These are phyloP conservation scores for Theristus sp. DNA, from an alignment of 2,888 invertebrate species.

Conservation along the genomic window DNA sequence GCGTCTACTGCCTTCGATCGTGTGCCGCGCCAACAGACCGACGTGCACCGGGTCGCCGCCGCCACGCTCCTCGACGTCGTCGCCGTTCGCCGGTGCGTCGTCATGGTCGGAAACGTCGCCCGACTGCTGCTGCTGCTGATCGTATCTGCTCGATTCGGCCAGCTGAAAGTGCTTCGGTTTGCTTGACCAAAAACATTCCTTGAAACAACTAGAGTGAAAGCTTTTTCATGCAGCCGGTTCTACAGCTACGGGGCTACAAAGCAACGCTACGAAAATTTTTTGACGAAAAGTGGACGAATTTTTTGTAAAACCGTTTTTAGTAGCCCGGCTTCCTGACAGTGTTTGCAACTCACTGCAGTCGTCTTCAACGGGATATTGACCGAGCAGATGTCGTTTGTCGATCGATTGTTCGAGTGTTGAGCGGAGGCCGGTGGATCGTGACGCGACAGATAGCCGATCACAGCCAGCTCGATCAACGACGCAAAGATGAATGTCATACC, in stretches of 20 bases:
- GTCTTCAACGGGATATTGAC: neutral
- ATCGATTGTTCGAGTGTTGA: neutral
- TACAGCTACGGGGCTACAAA: neutral
- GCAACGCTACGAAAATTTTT: neutral
- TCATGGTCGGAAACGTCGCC: no score
- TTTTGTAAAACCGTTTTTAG: neutral
- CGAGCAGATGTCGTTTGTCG: neutral
- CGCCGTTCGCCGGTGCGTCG: neutral
- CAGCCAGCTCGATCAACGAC: slow-evolving; percentile 24
- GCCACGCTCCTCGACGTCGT: neutral
- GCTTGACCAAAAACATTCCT: no score
- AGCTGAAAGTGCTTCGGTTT: no score
- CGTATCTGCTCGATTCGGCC: no score
- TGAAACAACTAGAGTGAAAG: no score
- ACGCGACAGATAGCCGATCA: slow-evolving; percentile 26
- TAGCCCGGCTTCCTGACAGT: neutral
- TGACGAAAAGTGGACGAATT: neutral
- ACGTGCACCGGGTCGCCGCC: no score
- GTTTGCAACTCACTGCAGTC: neutral
- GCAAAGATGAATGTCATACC: slow-evolving; percentile 28
- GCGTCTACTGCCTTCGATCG: no score
- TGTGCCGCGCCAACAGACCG: no score
- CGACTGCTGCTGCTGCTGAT: no score
- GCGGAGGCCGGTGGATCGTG: slow-evolving; percentile 10
- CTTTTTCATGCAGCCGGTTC: no score